Evolutionary conservation across 2,888 invertebrate genomes (phyloP).

Genomic region (Drosophila colorata): DNA sequence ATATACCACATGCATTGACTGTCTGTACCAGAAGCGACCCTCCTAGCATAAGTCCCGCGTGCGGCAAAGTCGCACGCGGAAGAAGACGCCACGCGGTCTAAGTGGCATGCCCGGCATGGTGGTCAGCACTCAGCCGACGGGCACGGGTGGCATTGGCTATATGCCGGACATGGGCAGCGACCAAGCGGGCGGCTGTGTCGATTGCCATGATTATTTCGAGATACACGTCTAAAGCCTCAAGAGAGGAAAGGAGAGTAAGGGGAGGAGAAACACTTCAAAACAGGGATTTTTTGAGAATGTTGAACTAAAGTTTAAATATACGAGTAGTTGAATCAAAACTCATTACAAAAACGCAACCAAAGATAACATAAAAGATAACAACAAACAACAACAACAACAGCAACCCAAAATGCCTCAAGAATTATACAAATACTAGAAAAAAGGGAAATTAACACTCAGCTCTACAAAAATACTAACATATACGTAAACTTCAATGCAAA

Average conservation of each 20-base stretch:
- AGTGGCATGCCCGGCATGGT: constrained; percentile 54
- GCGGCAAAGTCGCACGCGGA: constrained; percentile 88
- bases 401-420: constrained; percentile 75
- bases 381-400: constrained; percentile 52
- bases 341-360: constrained; percentile 59
- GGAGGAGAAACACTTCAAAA: constrained; percentile 36
- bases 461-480: constrained; percentile 48
- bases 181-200: constrained; percentile 82
- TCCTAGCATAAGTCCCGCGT: constrained; percentile 89
- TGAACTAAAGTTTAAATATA: constrained; percentile 35
- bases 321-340: constrained; percentile 27
- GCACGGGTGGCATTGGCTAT: constrained; percentile 59
- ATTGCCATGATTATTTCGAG: constrained; percentile 86
- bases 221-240: constrained; percentile 87
- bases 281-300: constrained; percentile 62
- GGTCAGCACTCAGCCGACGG: constrained; percentile 61
- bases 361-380: constrained; percentile 57
- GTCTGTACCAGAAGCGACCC: constrained; percentile 88
- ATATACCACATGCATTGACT: constrained; percentile 90
- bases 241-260: no score
- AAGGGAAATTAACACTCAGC: constrained; percentile 40
- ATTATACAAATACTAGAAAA: constrained; percentile 52
- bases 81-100: constrained; percentile 85
- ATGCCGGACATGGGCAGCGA: constrained; percentile 64
- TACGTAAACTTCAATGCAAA: constrained; percentile 63